Conservation (phyloP, 2,113 vertebrate species). For the Salvator merianae region DNA sequence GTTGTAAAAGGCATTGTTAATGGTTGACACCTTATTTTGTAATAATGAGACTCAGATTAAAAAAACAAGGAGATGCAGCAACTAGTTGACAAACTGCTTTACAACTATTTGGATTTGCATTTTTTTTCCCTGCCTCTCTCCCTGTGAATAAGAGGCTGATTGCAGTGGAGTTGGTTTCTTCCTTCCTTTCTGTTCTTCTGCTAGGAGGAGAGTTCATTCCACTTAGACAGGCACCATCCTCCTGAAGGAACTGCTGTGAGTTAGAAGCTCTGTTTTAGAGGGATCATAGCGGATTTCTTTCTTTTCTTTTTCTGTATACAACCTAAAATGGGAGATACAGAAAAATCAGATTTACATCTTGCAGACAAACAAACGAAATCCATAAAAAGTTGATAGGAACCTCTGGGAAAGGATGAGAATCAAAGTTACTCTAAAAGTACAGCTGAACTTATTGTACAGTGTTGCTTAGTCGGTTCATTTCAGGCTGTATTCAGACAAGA, state of each 20-base stretch:
- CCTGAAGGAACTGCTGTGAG: neutral
- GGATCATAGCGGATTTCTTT: too few species aligned
- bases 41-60: neutral
- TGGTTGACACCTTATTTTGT: neutral
- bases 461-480: neutral
- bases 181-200: neutral
- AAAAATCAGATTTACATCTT: too few species aligned
- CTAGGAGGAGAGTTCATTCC: neutral
- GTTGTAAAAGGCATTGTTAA: too few species aligned
- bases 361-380: too few species aligned
- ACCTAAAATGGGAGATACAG: neutral
- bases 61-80: neutral
- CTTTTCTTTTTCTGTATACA: neutral
- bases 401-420: neutral
- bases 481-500: too few species aligned
- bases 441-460: neutral
- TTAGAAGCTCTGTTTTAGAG: neutral
- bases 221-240: neutral
- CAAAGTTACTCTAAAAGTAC: neutral
- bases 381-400: too few species aligned
- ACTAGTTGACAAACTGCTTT: neutral
- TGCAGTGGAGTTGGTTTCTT: too few species aligned
- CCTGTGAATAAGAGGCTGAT: neutral
- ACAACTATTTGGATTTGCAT: neutral
- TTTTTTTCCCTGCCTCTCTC: too few species aligned